Conservation (phyloP, 2,888 invertebrate genomes). For the Yponomeuta evonymella region DNA sequence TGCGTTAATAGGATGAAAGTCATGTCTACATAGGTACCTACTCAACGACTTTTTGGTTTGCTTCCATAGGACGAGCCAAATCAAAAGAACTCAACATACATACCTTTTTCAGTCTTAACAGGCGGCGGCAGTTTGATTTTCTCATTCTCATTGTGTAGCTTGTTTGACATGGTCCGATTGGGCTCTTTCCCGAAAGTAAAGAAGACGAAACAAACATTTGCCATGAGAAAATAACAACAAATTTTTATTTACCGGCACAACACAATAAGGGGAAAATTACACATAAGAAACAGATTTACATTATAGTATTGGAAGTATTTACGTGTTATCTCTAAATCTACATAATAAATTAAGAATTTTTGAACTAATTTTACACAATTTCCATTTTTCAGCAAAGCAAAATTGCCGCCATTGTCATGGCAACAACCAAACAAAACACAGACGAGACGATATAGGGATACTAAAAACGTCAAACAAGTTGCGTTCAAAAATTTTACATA, state of each 20-base stretch:
- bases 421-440: constrained; percentile 15
- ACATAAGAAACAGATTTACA: background rate
- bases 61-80: too few relatives aligned
- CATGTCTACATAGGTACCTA: too few relatives aligned
- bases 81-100: too few relatives aligned
- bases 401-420: constrained; percentile 7
- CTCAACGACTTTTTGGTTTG: too few relatives aligned
- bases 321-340: background rate
- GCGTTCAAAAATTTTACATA: background rate
- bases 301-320: background rate
- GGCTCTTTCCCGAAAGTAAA: background rate
- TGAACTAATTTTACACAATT: background rate
- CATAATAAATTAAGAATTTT: background rate
- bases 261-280: background rate
- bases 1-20: too few relatives aligned
- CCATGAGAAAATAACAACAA: background rate
- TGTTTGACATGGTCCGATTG: too few relatives aligned
- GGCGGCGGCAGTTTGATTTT: too few relatives aligned
- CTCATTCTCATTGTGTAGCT: too few relatives aligned
- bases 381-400: background rate
- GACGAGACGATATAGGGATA: background rate
- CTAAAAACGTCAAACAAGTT: constrained; percentile 2
- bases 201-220: background rate
- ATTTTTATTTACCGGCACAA: background rate
- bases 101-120: too few relatives aligned